Evolutionary conservation across 2,113 vertebrate species (phyloP).

Genomic region (Hemiscyllium ocellatum): DNA sequence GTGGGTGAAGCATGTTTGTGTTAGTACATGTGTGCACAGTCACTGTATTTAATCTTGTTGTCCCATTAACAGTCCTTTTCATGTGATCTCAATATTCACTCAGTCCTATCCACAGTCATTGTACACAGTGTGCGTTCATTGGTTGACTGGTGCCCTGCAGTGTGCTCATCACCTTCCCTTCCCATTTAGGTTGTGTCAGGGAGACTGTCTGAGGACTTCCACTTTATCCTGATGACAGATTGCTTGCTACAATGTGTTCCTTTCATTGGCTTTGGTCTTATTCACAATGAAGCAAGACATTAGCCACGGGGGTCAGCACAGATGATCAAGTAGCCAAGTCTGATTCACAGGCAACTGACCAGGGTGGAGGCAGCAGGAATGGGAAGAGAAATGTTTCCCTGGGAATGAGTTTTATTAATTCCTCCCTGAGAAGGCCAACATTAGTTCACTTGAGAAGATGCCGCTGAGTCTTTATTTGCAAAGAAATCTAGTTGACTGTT

Average conservation of each 20-base stretch:
- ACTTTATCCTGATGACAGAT: neutral
- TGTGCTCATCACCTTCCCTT: neutral
- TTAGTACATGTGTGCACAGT: neutral
- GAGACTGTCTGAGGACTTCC: neutral
- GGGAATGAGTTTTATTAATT: neutral
- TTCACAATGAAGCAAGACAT: neutral
- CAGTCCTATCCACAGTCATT: neutral
- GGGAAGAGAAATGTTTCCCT: neutral
- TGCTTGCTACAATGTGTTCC: neutral
- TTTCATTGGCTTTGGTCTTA: neutral
- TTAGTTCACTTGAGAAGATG: too few relatives aligned
- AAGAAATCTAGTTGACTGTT: neutral
- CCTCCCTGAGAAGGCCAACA: too few relatives aligned
- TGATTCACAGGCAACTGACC: neutral
- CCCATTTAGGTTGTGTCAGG: neutral
- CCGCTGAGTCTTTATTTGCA: too few relatives aligned
- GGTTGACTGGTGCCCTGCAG: neutral
- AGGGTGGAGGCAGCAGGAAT: neutral
- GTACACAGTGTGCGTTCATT: neutral
- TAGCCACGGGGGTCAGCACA: neutral
- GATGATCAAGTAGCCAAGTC: neutral
- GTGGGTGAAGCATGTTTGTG: neutral
- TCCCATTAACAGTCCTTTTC: neutral
- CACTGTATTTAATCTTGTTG: neutral
- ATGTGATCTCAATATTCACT: neutral